Percentiles rank a stretch among this genome's conserved stretches.
Conservation (phyloP, 2,888 invertebrate species). For the Drosophila affinis region DNA sequence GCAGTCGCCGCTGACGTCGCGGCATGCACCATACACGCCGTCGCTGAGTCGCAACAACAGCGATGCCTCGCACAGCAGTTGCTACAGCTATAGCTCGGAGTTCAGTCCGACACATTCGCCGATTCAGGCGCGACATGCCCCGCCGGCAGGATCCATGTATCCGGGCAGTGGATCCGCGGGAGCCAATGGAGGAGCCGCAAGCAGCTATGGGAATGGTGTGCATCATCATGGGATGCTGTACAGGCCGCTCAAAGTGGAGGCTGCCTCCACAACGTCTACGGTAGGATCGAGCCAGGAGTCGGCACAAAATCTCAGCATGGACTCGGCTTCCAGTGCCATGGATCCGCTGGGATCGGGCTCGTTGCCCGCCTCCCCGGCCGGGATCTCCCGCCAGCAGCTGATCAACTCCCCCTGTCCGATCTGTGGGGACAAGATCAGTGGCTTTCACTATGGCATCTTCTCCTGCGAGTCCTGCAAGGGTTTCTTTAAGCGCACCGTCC, state of each 20-base stretch:
- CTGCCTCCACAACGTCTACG: slow-evolving; percentile 10
- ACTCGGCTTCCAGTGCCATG: slow-evolving; percentile 45
- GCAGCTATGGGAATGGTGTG: slow-evolving; percentile 39
- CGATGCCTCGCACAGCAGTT: slow-evolving; percentile 95
- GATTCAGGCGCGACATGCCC: slow-evolving; percentile 88
- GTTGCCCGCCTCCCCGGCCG: slow-evolving; percentile 86
- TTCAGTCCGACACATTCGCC: slow-evolving; percentile 94
- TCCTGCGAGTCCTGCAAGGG: slow-evolving; percentile 99
- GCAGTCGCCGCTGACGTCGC: slow-evolving; percentile 92
- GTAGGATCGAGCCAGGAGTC: slow-evolving; percentile 53
- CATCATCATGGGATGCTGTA: slow-evolving; percentile 85
- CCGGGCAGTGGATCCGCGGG: slow-evolving; percentile 19
- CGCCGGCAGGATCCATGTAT: slow-evolving; percentile 73
- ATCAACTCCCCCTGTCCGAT: slow-evolving; percentile 97
- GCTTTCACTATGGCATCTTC: slow-evolving; percentile 99
- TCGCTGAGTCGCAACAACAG: slow-evolving; percentile 95
- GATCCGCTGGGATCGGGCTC: slow-evolving; percentile 48
- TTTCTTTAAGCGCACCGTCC: slow-evolving; percentile 99
- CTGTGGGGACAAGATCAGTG: slow-evolving; percentile 97
- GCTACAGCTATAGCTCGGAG: slow-evolving; percentile 93
- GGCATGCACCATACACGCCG: slow-evolving; percentile 92
- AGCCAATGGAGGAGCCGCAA: slow-evolving; percentile 6
- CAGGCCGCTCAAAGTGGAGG: slow-evolving; percentile 83
- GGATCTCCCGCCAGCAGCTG: slow-evolving; percentile 94
- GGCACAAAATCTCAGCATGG: slow-evolving; percentile 80